These are phyloP conservation scores for Phalacrocorax pelagicus DNA, from an alignment of 2,113 vertebrate genomes.

Conservation along the genomic window DNA sequence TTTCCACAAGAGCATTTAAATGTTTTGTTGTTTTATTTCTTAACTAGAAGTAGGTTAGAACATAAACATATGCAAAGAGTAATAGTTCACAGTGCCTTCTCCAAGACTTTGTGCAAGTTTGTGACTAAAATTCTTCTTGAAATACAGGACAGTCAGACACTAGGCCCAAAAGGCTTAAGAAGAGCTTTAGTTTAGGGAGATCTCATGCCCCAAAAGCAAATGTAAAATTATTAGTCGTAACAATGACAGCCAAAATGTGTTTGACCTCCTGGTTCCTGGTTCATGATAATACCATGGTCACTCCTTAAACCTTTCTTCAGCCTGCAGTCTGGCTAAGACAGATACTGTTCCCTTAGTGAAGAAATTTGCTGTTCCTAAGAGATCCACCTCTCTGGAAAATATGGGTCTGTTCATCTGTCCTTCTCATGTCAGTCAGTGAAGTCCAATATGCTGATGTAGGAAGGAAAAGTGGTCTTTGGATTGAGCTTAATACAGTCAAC, in stretches of 20 bases:
- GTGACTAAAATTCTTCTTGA: background rate
- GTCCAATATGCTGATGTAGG: background rate
- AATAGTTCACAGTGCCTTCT: background rate
- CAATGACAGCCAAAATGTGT: background rate
- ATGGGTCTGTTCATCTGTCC: background rate
- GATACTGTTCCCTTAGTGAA: background rate
- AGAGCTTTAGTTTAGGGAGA: background rate
- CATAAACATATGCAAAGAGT: background rate
- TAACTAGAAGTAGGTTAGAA: background rate
- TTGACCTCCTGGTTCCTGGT: background rate
- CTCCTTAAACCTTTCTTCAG: background rate
- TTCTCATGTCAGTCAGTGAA: background rate
- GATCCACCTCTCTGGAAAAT: background rate
- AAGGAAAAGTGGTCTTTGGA: background rate
- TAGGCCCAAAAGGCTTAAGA: background rate
- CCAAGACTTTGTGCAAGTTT: background rate
- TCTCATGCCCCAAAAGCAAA: background rate
- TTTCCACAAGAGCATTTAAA: background rate
- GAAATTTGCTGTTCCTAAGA: background rate
- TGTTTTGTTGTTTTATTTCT: background rate
- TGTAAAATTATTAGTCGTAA: background rate
- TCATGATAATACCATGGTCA: background rate
- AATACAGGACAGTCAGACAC: background rate
- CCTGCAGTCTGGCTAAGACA: background rate
- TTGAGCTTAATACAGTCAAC: background rate